A percentile compares a stretch with the other conserved stretches of the same genome.
phyloP scores from a whole-genome alignment of 2,888 invertebrate species.

The Volucella inanis region DNA sequence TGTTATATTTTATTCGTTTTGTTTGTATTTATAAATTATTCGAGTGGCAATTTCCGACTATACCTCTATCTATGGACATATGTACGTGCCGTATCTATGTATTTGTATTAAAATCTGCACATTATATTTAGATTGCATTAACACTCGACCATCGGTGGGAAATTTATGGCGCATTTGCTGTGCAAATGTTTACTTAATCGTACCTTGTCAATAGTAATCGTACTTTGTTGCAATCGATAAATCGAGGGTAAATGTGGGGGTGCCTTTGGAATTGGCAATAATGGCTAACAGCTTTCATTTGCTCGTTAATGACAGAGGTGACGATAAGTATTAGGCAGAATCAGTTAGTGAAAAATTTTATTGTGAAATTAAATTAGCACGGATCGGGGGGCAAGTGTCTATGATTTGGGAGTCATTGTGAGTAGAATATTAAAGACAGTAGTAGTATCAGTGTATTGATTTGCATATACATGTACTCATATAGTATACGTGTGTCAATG shows the following conservation, averaged over 20 bases:
- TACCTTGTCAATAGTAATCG: neutral
- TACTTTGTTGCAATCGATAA: slow-evolving; percentile 52
- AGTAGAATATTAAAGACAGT: too few species aligned
- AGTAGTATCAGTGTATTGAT: too few species aligned
- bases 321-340: slow-evolving; percentile 11
- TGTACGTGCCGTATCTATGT: slow-evolving; percentile 33
- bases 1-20: neutral
- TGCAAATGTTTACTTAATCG: slow-evolving; percentile 38
- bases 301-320: neutral
- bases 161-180: slow-evolving; percentile 18
- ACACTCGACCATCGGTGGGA: neutral
- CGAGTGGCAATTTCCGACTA: slow-evolving; percentile 4
- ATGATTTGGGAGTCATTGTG: too few species aligned
- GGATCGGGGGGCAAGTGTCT: too few species aligned
- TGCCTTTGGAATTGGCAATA: slow-evolving; percentile 21
- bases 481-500: too few species aligned
- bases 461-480: too few species aligned
- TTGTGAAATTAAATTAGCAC: too few species aligned
- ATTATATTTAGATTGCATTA: neutral
- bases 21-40: slow-evolving; percentile 36
- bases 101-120: slow-evolving; percentile 44
- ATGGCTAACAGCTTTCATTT: slow-evolving; percentile 17
- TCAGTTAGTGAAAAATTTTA: too few species aligned
- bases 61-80: too few species aligned
- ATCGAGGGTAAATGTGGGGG: slow-evolving; percentile 33